Conservation (phyloP, 2,888 invertebrate genomes). For the Polietes domitor region DNA sequence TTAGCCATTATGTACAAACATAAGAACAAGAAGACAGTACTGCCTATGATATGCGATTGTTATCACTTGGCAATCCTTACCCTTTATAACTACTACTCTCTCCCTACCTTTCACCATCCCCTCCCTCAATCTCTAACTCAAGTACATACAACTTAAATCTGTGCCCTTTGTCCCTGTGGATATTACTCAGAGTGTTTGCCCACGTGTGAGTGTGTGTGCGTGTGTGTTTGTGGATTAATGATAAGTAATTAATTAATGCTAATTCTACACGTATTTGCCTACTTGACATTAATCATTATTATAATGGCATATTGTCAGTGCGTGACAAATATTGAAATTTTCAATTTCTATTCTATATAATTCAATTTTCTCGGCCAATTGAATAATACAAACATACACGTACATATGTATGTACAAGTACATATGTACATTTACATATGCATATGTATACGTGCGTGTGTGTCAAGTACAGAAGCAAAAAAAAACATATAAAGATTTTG, state of each 20-base stretch:
- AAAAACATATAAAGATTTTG: background rate
- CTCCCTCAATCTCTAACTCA: background rate
- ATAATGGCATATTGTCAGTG: slow-evolving; percentile 63
- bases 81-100: background rate
- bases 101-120: background rate
- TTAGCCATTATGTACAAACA: too few relatives aligned
- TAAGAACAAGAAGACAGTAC: too few relatives aligned
- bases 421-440: background rate
- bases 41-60: too few relatives aligned
- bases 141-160: background rate
- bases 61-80: too few relatives aligned
- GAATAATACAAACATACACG: background rate
- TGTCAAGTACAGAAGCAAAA: background rate
- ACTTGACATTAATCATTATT: slow-evolving; percentile 63
- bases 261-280: slow-evolving; percentile 56
- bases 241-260: slow-evolving; percentile 59
- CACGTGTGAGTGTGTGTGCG: background rate
- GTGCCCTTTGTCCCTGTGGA: background rate
- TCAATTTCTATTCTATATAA: background rate
- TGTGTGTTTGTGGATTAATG: background rate
- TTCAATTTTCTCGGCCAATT: background rate
- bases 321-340: slow-evolving; percentile 54
- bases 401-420: background rate
- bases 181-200: background rate
- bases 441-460: background rate